Conservation (phyloP, 1,140 invertebrate genomes). For the Hycleus phaleratus region DNA sequence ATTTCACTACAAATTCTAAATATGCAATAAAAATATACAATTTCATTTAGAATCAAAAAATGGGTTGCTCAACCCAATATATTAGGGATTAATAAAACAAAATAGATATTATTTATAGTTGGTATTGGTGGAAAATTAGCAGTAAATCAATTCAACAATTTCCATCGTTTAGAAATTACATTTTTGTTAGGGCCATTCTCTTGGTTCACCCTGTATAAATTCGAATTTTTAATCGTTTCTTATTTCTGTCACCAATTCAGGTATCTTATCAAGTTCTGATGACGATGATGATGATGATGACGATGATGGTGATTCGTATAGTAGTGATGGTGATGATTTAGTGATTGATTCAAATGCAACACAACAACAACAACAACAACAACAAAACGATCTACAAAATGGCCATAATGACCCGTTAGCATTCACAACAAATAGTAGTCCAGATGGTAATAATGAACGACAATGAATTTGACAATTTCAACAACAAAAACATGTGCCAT, state of each 20-base stretch:
- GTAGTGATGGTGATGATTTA: constrained; percentile 38
- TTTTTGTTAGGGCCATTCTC: too few species aligned
- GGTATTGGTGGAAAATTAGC: too few species aligned
- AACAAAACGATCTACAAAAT: constrained; percentile 24
- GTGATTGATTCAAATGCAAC: constrained; percentile 35
- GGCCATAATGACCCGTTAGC: constrained; percentile 26
- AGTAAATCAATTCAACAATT: too few species aligned
- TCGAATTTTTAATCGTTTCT: too few species aligned
- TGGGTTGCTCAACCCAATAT: too few species aligned
- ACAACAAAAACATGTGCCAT: constrained; percentile 4
- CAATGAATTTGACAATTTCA: constrained; percentile 8
- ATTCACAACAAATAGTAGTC: constrained; percentile 21
- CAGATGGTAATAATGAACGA: constrained; percentile 13
- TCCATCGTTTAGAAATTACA: too few species aligned
- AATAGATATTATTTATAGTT: too few species aligned
- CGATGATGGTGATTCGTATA: constrained; percentile 39
- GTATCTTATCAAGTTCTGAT: constrained; percentile 39
- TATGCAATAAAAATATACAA: too few species aligned
- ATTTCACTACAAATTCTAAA: too few species aligned
- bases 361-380: constrained; percentile 25
- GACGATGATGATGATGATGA: constrained; percentile 33
- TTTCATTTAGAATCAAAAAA: too few species aligned
- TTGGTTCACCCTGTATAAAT: constrained; percentile 2
- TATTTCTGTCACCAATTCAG: constrained; percentile 10
- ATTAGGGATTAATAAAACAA: too few species aligned